Conservation (phyloP, 2,113 vertebrate genomes). For the Collichthys lucidus region DNA sequence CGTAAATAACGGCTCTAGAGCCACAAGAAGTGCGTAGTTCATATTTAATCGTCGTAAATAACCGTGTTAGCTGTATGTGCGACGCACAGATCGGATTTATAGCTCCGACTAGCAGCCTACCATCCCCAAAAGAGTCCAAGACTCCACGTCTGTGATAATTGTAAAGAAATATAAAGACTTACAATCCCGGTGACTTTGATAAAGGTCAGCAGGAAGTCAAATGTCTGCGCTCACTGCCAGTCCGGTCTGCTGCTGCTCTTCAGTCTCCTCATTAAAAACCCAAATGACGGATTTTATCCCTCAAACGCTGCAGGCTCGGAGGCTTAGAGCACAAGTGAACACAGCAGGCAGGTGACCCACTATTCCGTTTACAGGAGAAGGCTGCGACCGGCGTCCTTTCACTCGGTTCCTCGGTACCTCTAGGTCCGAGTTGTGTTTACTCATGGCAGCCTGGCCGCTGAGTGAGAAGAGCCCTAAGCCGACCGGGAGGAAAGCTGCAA, state of each 20-base stretch:
- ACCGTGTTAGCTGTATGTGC: constrained; percentile 31
- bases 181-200: constrained; percentile 55
- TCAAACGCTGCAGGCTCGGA: neutral
- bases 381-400: neutral
- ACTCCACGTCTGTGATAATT: constrained; percentile 48
- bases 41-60: constrained; percentile 74
- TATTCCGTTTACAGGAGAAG: neutral
- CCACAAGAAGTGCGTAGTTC: constrained; percentile 45
- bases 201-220: constrained; percentile 58
- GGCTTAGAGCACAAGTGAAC: neutral
- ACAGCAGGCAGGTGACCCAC: neutral
- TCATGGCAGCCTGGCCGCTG: constrained; percentile 42
- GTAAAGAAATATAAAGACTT: constrained; percentile 56
- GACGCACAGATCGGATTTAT: constrained; percentile 51
- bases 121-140: constrained; percentile 40
- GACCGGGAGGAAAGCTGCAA: constrained; percentile 52
- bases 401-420: neutral
- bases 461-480: constrained; percentile 57
- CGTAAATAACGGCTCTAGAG: constrained; percentile 57
- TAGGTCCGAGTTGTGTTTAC: constrained; percentile 43
- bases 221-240: constrained; percentile 27
- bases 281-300: constrained; percentile 5
- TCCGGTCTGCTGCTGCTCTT: constrained; percentile 24
- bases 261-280: constrained; percentile 24
- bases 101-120: constrained; percentile 22